A percentile compares a stretch with the other conserved stretches of the same genome.
Conservation (phyloP, 2,113 vertebrate species). For the Eleginops maclovinus region DNA sequence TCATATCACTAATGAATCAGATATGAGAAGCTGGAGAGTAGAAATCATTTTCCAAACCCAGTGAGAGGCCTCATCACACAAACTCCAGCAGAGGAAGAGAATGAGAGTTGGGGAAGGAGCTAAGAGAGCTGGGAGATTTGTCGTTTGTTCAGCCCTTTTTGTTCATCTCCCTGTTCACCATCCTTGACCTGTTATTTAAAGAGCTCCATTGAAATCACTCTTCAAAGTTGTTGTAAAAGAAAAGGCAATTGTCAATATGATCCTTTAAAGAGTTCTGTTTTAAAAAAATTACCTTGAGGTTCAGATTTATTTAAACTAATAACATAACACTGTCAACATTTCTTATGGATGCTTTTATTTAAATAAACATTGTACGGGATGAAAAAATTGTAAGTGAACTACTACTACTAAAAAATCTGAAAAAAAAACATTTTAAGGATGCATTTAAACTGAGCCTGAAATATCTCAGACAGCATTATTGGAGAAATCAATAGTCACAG, state of each 20-base stretch:
- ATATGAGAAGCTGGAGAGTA: slow-evolving; percentile 43
- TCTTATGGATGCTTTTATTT: background rate
- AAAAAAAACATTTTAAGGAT: no score
- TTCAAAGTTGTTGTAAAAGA: background rate
- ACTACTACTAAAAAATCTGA: no score
- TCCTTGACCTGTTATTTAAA: slow-evolving; percentile 4
- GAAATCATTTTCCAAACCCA: slow-evolving; percentile 32
- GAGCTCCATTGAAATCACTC: background rate
- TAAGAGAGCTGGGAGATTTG: background rate
- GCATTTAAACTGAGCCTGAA: no score
- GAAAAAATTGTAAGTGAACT: background rate
- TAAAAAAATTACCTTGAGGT: background rate
- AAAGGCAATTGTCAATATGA: no score
- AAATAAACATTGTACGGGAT: background rate
- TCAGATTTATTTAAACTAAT: background rate
- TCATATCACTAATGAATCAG: slow-evolving; percentile 47
- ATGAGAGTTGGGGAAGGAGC: background rate
- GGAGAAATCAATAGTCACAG: no score
- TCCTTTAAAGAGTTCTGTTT: background rate
- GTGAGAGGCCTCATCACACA: slow-evolving; percentile 30
- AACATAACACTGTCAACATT: background rate
- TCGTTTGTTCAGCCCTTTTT: background rate
- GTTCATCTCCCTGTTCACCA: no score
- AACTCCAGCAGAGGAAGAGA: slow-evolving; percentile 14
- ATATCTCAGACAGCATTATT: no score